Evolutionary conservation across 2,888 invertebrate genomes (phyloP).

Genomic region (Lasioglossum pauxillum): DNA sequence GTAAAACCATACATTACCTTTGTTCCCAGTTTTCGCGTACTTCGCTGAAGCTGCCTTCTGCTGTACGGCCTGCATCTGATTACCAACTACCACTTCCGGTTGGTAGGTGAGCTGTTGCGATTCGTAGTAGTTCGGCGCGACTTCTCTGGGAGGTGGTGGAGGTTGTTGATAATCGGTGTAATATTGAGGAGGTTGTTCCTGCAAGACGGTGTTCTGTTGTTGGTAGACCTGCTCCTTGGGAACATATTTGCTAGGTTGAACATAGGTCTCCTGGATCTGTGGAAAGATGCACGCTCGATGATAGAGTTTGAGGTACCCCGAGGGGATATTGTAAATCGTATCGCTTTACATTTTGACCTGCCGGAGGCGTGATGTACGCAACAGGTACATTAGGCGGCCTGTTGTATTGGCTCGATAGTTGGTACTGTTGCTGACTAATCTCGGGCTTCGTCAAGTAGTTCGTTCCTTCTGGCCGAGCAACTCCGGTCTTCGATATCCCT

Average conservation of each 20-base stretch:
- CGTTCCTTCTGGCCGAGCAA: slow-evolving; percentile 59
- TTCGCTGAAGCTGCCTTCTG: slow-evolving; percentile 77
- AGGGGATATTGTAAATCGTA: neutral
- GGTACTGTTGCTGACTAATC: slow-evolving; percentile 71
- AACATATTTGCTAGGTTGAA: slow-evolving; percentile 69
- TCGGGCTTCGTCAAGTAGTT: slow-evolving; percentile 73
- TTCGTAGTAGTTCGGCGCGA: slow-evolving; percentile 58
- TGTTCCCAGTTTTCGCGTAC: slow-evolving; percentile 67
- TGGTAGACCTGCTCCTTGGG: slow-evolving; percentile 71
- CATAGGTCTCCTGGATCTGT: slow-evolving; percentile 71
- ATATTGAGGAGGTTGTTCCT: slow-evolving; percentile 65
- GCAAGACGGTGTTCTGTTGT: slow-evolving; percentile 56
- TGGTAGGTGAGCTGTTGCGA: slow-evolving; percentile 74
- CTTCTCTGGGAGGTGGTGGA: slow-evolving; percentile 56
- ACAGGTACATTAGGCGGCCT: slow-evolving; percentile 45
- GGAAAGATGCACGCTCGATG: neutral
- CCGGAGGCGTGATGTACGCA: slow-evolving; percentile 51
- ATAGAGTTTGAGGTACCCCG: neutral
- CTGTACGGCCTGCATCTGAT: slow-evolving; percentile 77
- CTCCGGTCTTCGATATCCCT: slow-evolving; percentile 81
- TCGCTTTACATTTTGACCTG: slow-evolving; percentile 65
- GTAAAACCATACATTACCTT: slow-evolving; percentile 65
- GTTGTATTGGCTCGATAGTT: slow-evolving; percentile 64
- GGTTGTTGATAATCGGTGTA: slow-evolving; percentile 71
- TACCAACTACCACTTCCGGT: slow-evolving; percentile 77